phyloP scores from a whole-genome alignment of 2,113 vertebrate genomes.

The Chelonoidis abingdonii region DNA sequence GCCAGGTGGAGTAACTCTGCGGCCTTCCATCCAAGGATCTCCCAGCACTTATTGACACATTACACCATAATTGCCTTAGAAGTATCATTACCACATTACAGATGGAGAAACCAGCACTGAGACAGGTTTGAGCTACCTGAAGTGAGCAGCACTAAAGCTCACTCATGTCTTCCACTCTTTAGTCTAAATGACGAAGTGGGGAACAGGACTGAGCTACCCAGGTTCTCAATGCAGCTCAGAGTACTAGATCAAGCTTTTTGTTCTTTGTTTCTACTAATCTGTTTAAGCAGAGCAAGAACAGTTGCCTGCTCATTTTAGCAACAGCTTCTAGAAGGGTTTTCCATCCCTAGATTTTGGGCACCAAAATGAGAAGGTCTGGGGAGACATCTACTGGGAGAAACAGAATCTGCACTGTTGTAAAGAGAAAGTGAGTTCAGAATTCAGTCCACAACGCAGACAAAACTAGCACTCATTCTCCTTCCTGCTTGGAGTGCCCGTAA shows the following conservation, averaged over 20 bases:
- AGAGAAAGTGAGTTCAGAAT: too few species aligned
- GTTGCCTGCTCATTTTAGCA: not conserved
- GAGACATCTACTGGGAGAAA: too few species aligned
- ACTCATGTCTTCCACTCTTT: not conserved
- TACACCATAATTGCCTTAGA: not conserved
- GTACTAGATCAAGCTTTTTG: not conserved
- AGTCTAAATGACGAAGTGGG: not conserved
- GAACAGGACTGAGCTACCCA: not conserved
- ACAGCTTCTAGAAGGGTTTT: not conserved
- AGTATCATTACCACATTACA: not conserved
- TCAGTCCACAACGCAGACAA: not conserved
- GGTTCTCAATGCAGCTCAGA: not conserved
- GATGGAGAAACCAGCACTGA: not conserved
- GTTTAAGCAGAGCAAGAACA: not conserved
- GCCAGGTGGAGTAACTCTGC: not conserved
- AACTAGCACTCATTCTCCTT: too few species aligned
- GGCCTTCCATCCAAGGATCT: too few species aligned
- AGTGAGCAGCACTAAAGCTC: not conserved
- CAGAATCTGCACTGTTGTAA: too few species aligned
- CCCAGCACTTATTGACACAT: not conserved
- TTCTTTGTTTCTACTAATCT: not conserved
- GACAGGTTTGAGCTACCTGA: too few species aligned
- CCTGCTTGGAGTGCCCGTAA: not conserved
- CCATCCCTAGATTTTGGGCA: too few species aligned
- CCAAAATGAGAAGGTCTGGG: not conserved